Base-by-base conservation (phyloP, 1,140 invertebrate genomes). In the Hyphantria cunea region DNA sequence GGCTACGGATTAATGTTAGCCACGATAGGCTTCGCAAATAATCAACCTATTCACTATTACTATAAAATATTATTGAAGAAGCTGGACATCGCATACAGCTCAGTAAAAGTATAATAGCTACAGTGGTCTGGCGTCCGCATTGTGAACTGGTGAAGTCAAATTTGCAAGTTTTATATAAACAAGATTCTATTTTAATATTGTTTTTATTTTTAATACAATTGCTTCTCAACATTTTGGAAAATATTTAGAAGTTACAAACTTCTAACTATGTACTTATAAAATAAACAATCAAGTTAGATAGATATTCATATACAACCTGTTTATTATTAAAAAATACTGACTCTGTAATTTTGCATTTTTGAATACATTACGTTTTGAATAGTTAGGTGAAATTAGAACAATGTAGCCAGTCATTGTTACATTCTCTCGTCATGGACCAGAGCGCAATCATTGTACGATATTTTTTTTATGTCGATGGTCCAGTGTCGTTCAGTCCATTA, bases 1-100 rank as follows among this genome's bases (percentile, higher is more conserved):
- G 84, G 88, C 17, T 92, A 92, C 58, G 83, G 89, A 45, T 67
- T 91, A 51, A 89, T 92, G 83, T 68, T 92, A 49, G 87, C 87
- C 10, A 89, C 86, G 14, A 90, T 92, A 51, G 90, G 90, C 17
- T 84, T 91, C 45, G 84, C 87, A 37, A 91, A 91, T 53, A 91
- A 92, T 70, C 83, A 90, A 64, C 86, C 86, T 0, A 77, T 90
- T 17, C 74, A 91, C 61, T 90, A 90, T 58, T 92, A 91, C 72
- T 91, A 90, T 56, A 86, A 87, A 82, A 76, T 84, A 51, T 60
- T 91, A 53, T 63, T 90, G 63, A 90, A 89, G 60, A 90, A 89
- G 68, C 64, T 90, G 14, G 85, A 86, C 49, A 49, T 84, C 45
- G 85, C 82, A 17, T 74, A 85, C 14, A 86, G 72, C 60, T 80